phyloP scores from a whole-genome alignment of 2,113 vertebrate species.

The Salvelinus sp. region DNA sequence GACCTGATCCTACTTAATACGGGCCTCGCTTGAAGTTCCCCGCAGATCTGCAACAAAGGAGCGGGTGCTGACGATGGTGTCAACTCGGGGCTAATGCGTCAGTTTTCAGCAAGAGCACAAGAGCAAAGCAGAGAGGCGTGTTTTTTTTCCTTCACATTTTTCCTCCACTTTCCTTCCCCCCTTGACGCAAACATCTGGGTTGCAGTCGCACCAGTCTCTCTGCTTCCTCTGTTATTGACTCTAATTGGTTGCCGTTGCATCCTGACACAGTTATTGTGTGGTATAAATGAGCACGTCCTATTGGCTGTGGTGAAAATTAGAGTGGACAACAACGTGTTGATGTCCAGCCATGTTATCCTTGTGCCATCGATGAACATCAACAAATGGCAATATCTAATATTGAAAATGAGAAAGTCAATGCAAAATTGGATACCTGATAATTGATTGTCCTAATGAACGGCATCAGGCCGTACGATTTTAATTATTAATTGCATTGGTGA shows the following conservation, averaged over 20 bases:
- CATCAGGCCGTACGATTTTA: background rate
- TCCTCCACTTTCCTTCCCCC: conserved; percentile 2
- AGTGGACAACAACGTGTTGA: conserved; percentile 12
- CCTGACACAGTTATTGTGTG: conserved; percentile 13
- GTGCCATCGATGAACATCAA: background rate
- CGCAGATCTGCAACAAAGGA: conserved; percentile 54
- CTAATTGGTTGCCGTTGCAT: conserved; percentile 50
- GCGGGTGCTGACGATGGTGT: conserved; percentile 4
- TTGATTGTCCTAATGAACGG: no score
- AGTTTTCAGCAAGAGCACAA: conserved; percentile 4
- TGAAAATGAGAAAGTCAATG: background rate
- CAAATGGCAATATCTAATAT: background rate
- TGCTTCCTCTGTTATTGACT: conserved; percentile 46
- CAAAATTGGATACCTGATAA: background rate
- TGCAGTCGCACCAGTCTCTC: conserved; percentile 13
- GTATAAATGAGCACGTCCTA: conserved; percentile 35
- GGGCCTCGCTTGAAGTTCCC: conserved; percentile 45
- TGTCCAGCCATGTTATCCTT: conserved; percentile 1
- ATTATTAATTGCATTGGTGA: background rate
- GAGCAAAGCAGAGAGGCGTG: conserved; percentile 12
- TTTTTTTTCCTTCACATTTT: background rate
- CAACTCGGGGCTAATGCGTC: conserved; percentile 39
- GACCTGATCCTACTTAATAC: conserved; percentile 61
- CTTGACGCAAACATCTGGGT: conserved; percentile 30
- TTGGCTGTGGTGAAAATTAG: background rate